Percentiles rank a stretch among this genome's conserved stretches.
Evolutionary conservation across 2,888 invertebrate species (phyloP).

Genomic region (Calliscelio sp.): DNA sequence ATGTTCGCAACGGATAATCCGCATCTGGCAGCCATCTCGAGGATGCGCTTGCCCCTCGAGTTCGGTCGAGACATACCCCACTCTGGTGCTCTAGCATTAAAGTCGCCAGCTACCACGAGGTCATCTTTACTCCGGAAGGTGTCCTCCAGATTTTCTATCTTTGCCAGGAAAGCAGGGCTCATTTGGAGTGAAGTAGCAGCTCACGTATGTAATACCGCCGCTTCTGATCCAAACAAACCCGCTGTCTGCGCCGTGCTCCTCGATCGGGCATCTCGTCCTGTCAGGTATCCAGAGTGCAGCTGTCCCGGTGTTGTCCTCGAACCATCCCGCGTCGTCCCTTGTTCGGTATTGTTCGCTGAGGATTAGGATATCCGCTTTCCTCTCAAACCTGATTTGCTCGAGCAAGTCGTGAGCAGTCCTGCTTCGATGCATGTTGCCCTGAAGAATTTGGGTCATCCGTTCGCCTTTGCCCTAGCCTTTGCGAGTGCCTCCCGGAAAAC

Average conservation of each 20-base stretch:
- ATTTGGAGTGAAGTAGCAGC: constrained; percentile 62
- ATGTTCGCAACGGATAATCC: not conserved
- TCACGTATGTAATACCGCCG: constrained; percentile 20
- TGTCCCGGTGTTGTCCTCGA: constrained; percentile 37
- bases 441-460: constrained; percentile 49
- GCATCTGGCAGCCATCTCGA: not conserved
- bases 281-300: constrained; percentile 59
- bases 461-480: constrained; percentile 6
- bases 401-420: constrained; percentile 62
- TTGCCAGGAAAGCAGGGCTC: constrained; percentile 39
- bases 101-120: too few relatives aligned
- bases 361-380: constrained; percentile 11
- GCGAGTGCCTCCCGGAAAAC: constrained; percentile 52
- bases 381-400: constrained; percentile 43
- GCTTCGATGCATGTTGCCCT: constrained; percentile 73
- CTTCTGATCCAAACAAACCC: constrained; percentile 59
- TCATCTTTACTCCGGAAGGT: too few relatives aligned
- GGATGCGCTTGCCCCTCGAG: not conserved
- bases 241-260: constrained; percentile 4
- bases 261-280: not conserved
- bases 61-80: constrained; percentile 72
- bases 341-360: constrained; percentile 41
- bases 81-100: too few relatives aligned
- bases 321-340: constrained; percentile 33
- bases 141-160: constrained; percentile 12